Evolutionary conservation across 1,140 invertebrate genomes (phyloP).

Genomic region (Diplogasteroides magnus): DNA sequence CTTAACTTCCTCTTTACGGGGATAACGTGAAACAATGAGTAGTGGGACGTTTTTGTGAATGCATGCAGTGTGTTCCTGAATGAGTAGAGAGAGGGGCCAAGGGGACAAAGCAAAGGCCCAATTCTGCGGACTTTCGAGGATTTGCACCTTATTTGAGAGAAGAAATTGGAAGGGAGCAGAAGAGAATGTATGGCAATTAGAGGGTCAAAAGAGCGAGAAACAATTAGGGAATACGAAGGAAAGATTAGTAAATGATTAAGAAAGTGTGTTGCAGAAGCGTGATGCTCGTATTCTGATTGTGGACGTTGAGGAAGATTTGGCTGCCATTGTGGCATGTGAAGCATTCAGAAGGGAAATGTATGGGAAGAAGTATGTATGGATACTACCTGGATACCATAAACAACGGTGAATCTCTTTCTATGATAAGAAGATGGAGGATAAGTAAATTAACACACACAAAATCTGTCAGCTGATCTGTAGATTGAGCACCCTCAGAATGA

Average conservation of each 20-base stretch:
- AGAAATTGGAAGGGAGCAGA: neutral
- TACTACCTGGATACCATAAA: conserved; percentile 78
- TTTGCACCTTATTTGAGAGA: neutral
- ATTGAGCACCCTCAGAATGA: too few species aligned
- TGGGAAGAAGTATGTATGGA: conserved; percentile 89
- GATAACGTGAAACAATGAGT: too few species aligned
- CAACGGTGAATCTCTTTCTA: conserved; percentile 69
- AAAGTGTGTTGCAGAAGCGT: conserved; percentile 61
- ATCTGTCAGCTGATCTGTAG: too few species aligned
- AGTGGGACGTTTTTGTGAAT: too few species aligned
- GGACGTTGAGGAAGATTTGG: conserved; percentile 92
- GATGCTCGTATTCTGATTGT: conserved; percentile 91
- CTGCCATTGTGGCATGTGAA: conserved; percentile 84
- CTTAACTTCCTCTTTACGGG: too few species aligned
- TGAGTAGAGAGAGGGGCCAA: too few species aligned
- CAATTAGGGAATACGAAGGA: neutral
- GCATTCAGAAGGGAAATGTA: conserved; percentile 68
- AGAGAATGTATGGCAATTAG: neutral
- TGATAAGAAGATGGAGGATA: conserved; percentile 43
- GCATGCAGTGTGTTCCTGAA: too few species aligned
- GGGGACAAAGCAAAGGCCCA: too few species aligned
- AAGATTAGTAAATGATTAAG: neutral
- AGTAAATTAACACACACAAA: too few species aligned
- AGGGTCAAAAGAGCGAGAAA: too few species aligned
- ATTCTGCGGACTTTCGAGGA: too few species aligned